Percentiles rank a stretch among this genome's conserved stretches.
Evolutionary conservation across 2,888 invertebrate species (phyloP).

Genomic region (Leptinotarsa juncta): DNA sequence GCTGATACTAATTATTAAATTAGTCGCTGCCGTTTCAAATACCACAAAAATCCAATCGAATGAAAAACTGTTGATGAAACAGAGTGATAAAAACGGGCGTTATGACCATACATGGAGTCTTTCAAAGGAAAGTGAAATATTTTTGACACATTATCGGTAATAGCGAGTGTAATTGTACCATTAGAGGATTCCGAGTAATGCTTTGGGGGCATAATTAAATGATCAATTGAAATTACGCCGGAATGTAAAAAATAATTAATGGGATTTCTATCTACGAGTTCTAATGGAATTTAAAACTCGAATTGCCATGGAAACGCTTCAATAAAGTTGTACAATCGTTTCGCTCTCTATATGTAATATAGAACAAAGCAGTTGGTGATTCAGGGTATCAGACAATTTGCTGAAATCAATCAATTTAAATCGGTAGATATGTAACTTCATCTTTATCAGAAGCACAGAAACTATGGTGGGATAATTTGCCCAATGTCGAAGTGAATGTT

Average conservation of each 20-base stretch:
- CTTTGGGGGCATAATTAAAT: constrained; percentile 27
- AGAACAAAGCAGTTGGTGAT: background rate
- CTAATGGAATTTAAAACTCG: constrained; percentile 14
- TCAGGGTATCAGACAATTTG: background rate
- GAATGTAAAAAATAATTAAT: constrained; percentile 14
- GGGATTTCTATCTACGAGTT: constrained; percentile 8
- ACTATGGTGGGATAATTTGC: no score
- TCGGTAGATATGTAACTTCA: no score
- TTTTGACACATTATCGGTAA: constrained; percentile 41
- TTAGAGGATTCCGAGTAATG: constrained; percentile 35
- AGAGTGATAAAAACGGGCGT: constrained; percentile 38
- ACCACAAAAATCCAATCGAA: constrained; percentile 21
- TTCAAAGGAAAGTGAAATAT: constrained; percentile 42
- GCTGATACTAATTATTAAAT: constrained; percentile 46
- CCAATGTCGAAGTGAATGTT: no score
- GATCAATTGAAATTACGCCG: constrained; percentile 19
- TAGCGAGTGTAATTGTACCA: constrained; percentile 37
- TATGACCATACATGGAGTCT: constrained; percentile 31
- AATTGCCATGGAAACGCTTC: constrained; percentile 5
- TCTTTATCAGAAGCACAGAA: no score
- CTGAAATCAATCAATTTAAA: no score
- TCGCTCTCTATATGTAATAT: background rate
- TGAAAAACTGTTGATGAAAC: constrained; percentile 34
- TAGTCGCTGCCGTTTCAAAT: constrained; percentile 37
- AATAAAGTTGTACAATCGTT: constrained; percentile 4